Percentiles rank a stretch among this genome's conserved stretches.
Conservation (phyloP, 2,113 vertebrate genomes). For the Lampris incognitus region DNA sequence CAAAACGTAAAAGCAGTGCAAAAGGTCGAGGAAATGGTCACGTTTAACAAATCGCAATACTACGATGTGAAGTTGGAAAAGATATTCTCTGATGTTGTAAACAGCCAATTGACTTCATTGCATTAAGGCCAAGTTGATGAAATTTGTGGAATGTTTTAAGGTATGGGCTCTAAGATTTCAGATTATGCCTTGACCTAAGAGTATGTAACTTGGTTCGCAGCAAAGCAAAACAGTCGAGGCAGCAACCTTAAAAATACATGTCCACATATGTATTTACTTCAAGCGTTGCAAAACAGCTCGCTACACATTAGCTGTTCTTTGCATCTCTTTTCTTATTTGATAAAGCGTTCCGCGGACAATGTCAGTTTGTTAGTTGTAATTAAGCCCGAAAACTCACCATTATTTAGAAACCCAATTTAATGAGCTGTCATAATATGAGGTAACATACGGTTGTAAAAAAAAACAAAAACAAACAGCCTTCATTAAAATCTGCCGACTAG, state of each 20-base stretch:
- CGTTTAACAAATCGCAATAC: background rate
- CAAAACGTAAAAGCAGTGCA: background rate
- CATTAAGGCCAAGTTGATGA: background rate
- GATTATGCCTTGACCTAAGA: background rate
- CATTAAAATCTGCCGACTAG: slow-evolving; percentile 54
- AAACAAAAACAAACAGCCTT: slow-evolving; percentile 42
- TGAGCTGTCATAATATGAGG: slow-evolving; percentile 28
- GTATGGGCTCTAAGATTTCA: background rate
- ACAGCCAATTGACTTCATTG: background rate
- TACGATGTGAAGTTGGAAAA: slow-evolving; percentile 12
- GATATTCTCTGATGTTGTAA: background rate
- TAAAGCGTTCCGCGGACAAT: background rate
- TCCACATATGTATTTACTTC: slow-evolving; percentile 1
- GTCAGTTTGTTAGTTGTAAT: slow-evolving; percentile 11
- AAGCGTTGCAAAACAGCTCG: slow-evolving; percentile 32
- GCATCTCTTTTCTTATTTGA: background rate
- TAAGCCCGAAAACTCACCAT: background rate
- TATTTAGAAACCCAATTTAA: background rate
- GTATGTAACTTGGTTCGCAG: background rate
- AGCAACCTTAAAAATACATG: slow-evolving; percentile 6
- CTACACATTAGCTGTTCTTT: slow-evolving; percentile 41
- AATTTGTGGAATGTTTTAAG: background rate
- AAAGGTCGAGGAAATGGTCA: slow-evolving; percentile 2
- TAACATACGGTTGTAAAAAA: slow-evolving; percentile 7
- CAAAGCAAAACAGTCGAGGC: background rate